phyloP scores from a whole-genome alignment of 1,140 invertebrate genomes.

The Tribolium castaneum region DNA sequence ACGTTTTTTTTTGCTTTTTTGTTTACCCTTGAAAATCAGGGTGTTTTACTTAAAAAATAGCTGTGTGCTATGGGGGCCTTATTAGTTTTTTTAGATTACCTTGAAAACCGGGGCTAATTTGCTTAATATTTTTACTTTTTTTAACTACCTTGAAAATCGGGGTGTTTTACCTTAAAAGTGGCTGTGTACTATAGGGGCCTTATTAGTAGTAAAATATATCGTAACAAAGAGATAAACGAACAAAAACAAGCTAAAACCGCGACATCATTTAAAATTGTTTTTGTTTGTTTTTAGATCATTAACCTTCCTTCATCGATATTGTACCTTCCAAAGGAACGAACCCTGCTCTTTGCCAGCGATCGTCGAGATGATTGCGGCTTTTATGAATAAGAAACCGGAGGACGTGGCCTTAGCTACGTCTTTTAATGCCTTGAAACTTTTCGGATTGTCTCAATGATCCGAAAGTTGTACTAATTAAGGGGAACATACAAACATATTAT shows the following conservation, averaged over 20 bases:
- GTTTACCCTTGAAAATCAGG: too few relatives aligned
- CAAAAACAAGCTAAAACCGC: too few relatives aligned
- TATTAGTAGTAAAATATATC: too few relatives aligned
- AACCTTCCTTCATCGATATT: slow-evolving; percentile 78
- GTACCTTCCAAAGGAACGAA: slow-evolving; percentile 96
- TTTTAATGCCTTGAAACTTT: slow-evolving; percentile 93
- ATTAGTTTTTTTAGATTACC: too few relatives aligned
- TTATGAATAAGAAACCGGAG: slow-evolving; percentile 86
- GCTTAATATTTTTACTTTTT: too few relatives aligned
- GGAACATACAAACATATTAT: not conserved
- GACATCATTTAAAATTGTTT: not conserved
- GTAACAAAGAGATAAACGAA: not conserved
- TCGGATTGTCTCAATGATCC: slow-evolving; percentile 83
- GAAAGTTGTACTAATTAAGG: not conserved
- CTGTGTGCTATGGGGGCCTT: too few relatives aligned
- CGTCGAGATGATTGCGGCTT: slow-evolving; percentile 93
- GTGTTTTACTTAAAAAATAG: too few relatives aligned
- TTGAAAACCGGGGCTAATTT: too few relatives aligned
- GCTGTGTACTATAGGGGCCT: too few relatives aligned
- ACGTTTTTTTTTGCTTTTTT: too few relatives aligned
- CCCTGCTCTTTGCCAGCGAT: slow-evolving; percentile 93
- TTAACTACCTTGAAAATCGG: not conserved
- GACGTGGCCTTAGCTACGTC: slow-evolving; percentile 93
- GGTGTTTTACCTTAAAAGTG: too few relatives aligned
- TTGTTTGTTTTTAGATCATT: slow-evolving; percentile 66